phyloP scores from a whole-genome alignment of 2,888 invertebrate genomes.

The Steinernema hermaphroditum region DNA sequence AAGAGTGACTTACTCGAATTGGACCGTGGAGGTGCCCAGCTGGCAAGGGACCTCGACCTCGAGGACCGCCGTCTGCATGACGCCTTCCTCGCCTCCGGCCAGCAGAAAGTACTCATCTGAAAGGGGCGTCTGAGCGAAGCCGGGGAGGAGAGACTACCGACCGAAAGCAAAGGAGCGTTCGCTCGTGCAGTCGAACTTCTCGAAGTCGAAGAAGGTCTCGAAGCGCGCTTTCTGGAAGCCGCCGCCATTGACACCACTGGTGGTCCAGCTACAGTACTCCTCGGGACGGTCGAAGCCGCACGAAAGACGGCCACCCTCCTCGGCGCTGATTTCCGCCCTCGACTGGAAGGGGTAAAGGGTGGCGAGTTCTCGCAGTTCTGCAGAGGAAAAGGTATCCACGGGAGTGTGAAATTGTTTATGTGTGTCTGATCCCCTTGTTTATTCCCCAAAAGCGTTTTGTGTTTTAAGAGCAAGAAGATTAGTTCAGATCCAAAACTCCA shows the following conservation, averaged over 20 bases:
- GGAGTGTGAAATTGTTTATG: not conserved
- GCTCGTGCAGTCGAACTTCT: constrained; percentile 51
- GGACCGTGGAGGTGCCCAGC: constrained; percentile 52
- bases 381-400: not conserved
- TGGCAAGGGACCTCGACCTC: constrained; percentile 61
- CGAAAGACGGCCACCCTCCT: constrained; percentile 52
- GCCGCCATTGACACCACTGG: not conserved
- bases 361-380: constrained; percentile 39
- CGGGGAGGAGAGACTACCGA: constrained; percentile 32
- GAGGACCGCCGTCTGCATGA: constrained; percentile 47
- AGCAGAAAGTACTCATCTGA: constrained; percentile 53
- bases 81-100: constrained; percentile 51
- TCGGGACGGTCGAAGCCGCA: constrained; percentile 56
- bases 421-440: not conserved
- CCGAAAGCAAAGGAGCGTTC: constrained; percentile 47
- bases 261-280: constrained; percentile 60
- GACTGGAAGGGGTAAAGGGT: constrained; percentile 37
- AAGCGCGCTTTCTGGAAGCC: constrained; percentile 53
- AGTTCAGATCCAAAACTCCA: not conserved
- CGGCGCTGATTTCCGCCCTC: constrained; percentile 33
- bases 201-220: constrained; percentile 48
- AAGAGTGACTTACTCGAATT: constrained; percentile 50
- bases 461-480: not conserved
- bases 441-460: not conserved
- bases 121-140: not conserved